Evolutionary conservation across 2,113 vertebrate genomes (phyloP), one percentile per base, ranked within the genome.

Genomic region (Hemichromis elongatus): DNA sequence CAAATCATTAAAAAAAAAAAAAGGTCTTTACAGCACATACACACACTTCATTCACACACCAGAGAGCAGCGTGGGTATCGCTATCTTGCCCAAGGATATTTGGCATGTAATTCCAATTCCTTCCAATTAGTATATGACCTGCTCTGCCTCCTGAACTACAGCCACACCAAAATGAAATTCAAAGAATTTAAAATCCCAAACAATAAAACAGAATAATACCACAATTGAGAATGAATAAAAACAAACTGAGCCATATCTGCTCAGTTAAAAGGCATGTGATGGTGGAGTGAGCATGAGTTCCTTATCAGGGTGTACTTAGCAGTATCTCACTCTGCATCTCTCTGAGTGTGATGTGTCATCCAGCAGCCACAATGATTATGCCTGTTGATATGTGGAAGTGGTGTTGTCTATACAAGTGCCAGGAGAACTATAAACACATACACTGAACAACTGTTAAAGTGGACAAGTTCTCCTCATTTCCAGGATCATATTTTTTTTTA

Each of bases 261-360:
- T 66, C 61, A 66, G 11, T 0, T 37, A 24, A 66, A 24, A 66
- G 19, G 40, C 7, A 1, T 8, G 61, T 40, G 33, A 21, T 66
- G 61, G n/a, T 66, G 12, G 63, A 0, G 37, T 10, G 21, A 45
- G 1, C 13, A 0, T 4, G 66, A 70, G 37, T 0, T 26, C 3
- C 13, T 45, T 18, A 26, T 26, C 40, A 45, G 37, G n/a, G 4
- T 3, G 8, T 16, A 26, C 10, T 45, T 18, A 45, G 66, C 13
- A 1, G 40, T 18, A 14, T 18, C 8, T 47, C 66, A 28, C 40
- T 45, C 21, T 28, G 9, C 40, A 47, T 40, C 40, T 47, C 66
- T 47, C 14, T 4, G 0, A 68, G 12, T 0, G 1, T 0, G 35
- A 42, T 3, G n/a, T 24, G 21, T 18, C 16, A 70, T 16, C 63